phyloP scores from a whole-genome alignment of 23 tunicate genomes.

The Oikopleura vanhoeffeni region DNA sequence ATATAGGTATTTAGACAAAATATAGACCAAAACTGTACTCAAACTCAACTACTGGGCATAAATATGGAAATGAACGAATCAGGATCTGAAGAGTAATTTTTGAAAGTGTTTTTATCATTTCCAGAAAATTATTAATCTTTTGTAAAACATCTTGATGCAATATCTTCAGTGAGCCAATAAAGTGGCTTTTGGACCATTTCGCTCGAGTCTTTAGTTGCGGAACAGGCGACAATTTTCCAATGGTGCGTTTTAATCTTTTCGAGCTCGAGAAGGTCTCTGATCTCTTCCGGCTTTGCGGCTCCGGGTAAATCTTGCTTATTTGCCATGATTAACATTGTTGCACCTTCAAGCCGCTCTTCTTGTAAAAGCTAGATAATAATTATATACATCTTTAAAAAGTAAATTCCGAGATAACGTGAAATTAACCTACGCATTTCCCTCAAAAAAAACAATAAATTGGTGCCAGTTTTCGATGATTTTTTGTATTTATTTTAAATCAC shows the following conservation, averaged over 20 bases:
- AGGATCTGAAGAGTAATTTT: too few relatives aligned
- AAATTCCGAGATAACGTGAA: neutral
- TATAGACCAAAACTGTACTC: too few relatives aligned
- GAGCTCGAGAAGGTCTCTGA: conserved; percentile 57
- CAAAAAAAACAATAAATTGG: too few relatives aligned
- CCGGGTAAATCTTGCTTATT: conserved; percentile 94
- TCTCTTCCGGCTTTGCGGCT: conserved; percentile 51
- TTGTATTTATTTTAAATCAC: too few relatives aligned
- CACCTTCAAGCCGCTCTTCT: conserved; percentile 60
- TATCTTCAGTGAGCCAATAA: neutral
- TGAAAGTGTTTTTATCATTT: too few relatives aligned
- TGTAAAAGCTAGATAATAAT: neutral
- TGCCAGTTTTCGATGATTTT: too few relatives aligned
- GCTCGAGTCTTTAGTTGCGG: conserved; percentile 24
- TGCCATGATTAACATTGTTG: conserved; percentile 75
- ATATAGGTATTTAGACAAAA: too few relatives aligned
- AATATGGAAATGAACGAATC: too few relatives aligned
- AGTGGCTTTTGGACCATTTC: neutral
- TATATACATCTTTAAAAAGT: too few relatives aligned
- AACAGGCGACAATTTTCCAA: conserved; percentile 81
- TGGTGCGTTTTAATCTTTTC: conserved; percentile 86
- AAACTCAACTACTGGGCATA: too few relatives aligned
- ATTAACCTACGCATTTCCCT: neutral
- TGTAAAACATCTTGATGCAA: conserved; percentile 6
- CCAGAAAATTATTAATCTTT: too few relatives aligned